Evolutionary conservation across 1,140 invertebrate species (phyloP), one percentile per base, ranked within the genome.

Genomic region (Carposina sasakii): DNA sequence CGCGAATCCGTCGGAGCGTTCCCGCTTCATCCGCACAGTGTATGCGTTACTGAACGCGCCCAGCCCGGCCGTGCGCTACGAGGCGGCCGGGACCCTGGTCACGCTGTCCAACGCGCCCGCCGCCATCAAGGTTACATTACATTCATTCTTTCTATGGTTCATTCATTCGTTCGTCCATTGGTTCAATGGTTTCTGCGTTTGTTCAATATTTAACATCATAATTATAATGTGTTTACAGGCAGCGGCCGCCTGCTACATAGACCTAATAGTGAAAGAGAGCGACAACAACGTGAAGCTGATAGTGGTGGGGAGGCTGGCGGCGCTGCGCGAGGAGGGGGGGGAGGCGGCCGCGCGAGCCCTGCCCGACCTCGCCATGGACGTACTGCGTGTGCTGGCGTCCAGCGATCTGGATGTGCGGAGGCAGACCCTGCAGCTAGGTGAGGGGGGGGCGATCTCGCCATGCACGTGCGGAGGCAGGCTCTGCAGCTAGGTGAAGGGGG

Each of bases 271-370:
- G 3, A 99, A 99, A 86, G 98, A 99, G 85, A 98, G 96, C 82
- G 98, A 99, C 77, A 99, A 99, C 84, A 99, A 99, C 88, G 98
- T 99, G 0, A 99, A 99, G 86, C 87, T 99, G 36, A 99, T 99
- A 65, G 98, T 99, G 1, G 87, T 99, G 50, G 98, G 99, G 75
- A 91, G 97, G 37, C 87, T 99, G 42, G 93, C 98, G 63, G 92
- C 93, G 2, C 89, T 99, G 67, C 93, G 93, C 60, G 94, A 95
- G 34, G 90, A 91, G 68, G 92, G 95, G 17, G 89, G 91, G 36
- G 95, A 96, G 71, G 89, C 90, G 44, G 95, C 96, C 66, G 96
- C 98, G 75, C 90, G 96, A 74, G 95, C 99, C 0, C 88, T 99
- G 48, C 97, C 98, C 83, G 97, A 98, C 69, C 88, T 99, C 24